A percentile compares a stretch with the other conserved stretches of the same genome.
Evolutionary conservation across 2,888 invertebrate genomes (phyloP).

Genomic region (Acleris holmiana): DNA sequence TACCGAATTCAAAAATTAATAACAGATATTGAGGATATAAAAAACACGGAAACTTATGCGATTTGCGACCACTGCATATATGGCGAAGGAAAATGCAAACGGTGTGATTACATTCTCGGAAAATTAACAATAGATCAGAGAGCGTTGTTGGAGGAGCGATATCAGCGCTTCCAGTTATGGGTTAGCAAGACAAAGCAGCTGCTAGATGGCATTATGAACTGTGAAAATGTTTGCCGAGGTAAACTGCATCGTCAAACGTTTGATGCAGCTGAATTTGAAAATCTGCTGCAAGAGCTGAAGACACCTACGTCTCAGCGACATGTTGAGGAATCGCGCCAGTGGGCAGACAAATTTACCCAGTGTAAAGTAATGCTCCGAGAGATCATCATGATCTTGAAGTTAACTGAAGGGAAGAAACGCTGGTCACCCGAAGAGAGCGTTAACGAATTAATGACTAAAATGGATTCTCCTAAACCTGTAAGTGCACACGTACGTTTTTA

Average conservation of each 20-base stretch:
- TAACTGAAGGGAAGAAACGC: not conserved
- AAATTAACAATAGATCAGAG: constrained; percentile 41
- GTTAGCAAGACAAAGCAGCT: constrained; percentile 49
- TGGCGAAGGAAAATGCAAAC: constrained; percentile 50
- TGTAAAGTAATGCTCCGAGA: constrained; percentile 47
- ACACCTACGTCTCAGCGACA: constrained; percentile 41
- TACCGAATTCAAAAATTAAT: constrained; percentile 50
- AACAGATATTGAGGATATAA: constrained; percentile 52
- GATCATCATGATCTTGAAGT: constrained; percentile 44
- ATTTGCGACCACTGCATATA: constrained; percentile 56
- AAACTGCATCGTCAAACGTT: constrained; percentile 40
- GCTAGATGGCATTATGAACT: constrained; percentile 46
- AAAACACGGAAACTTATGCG: constrained; percentile 47
- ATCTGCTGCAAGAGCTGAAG: constrained; percentile 47
- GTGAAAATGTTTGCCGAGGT: constrained; percentile 44
- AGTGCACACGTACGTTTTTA: too few species aligned
- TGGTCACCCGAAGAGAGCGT: not conserved
- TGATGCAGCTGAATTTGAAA: constrained; percentile 44
- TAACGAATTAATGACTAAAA: too few species aligned
- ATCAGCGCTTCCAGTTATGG: constrained; percentile 47
- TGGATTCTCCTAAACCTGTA: too few species aligned
- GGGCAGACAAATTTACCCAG: constrained; percentile 40
- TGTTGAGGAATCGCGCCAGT: constrained; percentile 20
- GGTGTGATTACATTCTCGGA: constrained; percentile 52
- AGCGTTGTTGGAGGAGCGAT: constrained; percentile 38